phyloP scores from a whole-genome alignment of 2,113 vertebrate species.

The Ovibos moschatus region DNA sequence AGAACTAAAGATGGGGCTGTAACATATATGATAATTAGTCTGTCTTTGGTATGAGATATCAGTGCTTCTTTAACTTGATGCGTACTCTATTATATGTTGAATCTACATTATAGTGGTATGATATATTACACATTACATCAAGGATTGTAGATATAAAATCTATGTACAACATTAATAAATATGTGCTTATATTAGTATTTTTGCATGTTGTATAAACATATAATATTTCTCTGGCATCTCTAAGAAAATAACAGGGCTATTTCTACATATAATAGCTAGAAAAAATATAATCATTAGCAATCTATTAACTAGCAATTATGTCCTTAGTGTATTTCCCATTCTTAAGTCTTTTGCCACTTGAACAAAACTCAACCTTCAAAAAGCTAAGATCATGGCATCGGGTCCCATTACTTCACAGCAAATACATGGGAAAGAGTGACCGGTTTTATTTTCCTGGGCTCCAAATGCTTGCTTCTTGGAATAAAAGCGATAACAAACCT shows the following conservation, averaged over 20 bases:
- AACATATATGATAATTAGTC: not conserved
- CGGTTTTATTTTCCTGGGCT: not conserved
- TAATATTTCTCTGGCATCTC: not conserved
- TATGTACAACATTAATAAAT: not conserved
- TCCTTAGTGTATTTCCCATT: not conserved
- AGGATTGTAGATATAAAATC: not conserved
- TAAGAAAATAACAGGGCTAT: constrained; percentile 4
- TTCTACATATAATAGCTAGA: not conserved
- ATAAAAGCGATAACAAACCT: not conserved
- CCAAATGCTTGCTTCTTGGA: not conserved
- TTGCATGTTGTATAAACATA: not conserved
- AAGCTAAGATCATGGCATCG: not conserved
- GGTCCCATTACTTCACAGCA: not conserved
- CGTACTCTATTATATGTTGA: not conserved
- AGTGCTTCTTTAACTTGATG: not conserved
- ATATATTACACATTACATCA: not conserved
- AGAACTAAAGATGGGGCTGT: not conserved
- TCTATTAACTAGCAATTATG: constrained; percentile 12
- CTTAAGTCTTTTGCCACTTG: not conserved
- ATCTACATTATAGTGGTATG: not conserved
- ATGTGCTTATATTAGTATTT: not conserved
- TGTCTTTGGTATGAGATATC: not conserved
- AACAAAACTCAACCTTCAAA: not conserved
- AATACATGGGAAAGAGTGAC: not conserved
- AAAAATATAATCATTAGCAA: not conserved